These are phyloP conservation scores for Oedothorax gibbosus DNA, from an alignment of 1,140 invertebrate species.

Conservation along the genomic window DNA sequence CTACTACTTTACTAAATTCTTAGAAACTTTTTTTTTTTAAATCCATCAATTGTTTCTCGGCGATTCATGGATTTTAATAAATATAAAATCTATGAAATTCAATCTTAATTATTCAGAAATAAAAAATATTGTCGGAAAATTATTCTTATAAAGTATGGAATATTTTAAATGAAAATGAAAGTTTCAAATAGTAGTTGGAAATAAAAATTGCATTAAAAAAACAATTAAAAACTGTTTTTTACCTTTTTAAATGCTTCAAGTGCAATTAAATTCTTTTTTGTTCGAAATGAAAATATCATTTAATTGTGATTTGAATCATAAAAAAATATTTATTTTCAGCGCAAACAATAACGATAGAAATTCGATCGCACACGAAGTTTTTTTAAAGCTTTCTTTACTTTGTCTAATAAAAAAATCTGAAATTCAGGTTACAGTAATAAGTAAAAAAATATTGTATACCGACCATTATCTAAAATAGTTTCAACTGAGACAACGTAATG, in stretches of 20 bases:
- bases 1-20: too few relatives aligned
- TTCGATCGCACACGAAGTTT: conserved; percentile 3
- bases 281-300: conserved; percentile 32
- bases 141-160: too few relatives aligned
- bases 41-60: too few relatives aligned
- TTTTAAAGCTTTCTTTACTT: neutral
- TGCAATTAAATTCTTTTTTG: conserved; percentile 23
- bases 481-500: neutral
- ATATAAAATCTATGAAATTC: too few relatives aligned
- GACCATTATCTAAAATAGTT: conserved; percentile 58
- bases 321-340: neutral
- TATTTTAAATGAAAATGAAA: neutral
- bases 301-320: conserved; percentile 29
- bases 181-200: neutral
- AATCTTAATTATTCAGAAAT: too few relatives aligned
- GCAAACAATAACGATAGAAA: conserved; percentile 39
- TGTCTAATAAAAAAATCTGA: conserved; percentile 1
- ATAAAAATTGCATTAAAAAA: neutral
- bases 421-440: conserved; percentile 46
- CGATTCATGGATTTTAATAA: too few relatives aligned
- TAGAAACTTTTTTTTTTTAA: too few relatives aligned
- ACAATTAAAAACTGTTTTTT: neutral
- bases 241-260: neutral
- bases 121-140: too few relatives aligned
- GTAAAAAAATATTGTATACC: conserved; percentile 44